These are phyloP conservation scores for Chromoteleia sp. DNA, from an alignment of 2,888 invertebrate species.

Conservation along the genomic window DNA sequence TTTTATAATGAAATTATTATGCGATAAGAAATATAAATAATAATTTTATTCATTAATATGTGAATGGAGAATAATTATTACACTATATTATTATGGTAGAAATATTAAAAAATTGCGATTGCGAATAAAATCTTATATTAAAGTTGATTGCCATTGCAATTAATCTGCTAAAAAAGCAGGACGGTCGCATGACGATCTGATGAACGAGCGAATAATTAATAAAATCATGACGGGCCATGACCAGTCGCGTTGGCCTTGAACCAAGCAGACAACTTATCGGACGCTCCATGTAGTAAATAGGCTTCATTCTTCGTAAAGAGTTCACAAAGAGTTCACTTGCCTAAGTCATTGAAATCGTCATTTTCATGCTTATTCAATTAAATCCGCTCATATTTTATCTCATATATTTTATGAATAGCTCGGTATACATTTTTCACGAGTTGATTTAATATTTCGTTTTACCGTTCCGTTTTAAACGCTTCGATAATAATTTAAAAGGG, in stretches of 20 bases:
- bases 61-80: too few species aligned
- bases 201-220: constrained; percentile 75
- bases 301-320: constrained; percentile 57
- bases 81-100: too few species aligned
- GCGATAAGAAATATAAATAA: too few species aligned
- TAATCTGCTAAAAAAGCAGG: constrained; percentile 34
- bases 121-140: neutral
- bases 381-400: constrained; percentile 33
- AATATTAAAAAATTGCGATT: too few species aligned
- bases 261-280: constrained; percentile 69
- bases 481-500: too few species aligned
- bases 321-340: constrained; percentile 63
- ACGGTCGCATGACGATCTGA: constrained; percentile 39
- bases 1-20: too few species aligned
- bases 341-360: constrained; percentile 36
- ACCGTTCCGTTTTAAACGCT: too few species aligned
- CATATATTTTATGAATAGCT: neutral
- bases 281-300: constrained; percentile 42
- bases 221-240: constrained; percentile 76
- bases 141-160: constrained; percentile 28
- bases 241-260: constrained; percentile 76
- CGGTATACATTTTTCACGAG: too few species aligned
- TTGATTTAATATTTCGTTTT: too few species aligned
- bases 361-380: constrained; percentile 34
- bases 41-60: too few species aligned